Evolutionary conservation across 2,113 vertebrate species (phyloP).

Genomic region (Catharus bicknelli): DNA sequence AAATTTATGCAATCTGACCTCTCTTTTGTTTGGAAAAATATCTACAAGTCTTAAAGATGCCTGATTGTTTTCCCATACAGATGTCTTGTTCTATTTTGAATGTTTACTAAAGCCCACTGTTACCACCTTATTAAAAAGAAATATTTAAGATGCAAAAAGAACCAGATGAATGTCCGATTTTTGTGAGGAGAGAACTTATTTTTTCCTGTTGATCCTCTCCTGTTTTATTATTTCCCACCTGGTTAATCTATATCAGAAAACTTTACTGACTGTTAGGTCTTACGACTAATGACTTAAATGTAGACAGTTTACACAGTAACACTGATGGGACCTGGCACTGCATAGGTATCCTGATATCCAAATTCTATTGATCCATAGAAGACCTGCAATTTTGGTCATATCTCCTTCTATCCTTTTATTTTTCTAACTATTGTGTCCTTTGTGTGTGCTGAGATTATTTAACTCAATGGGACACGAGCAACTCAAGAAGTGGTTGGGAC

Average conservation of each 20-base stretch:
- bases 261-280: not conserved
- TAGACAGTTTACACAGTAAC: not conserved
- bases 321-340: not conserved
- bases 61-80: not conserved
- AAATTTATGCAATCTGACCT: not conserved
- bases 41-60: not conserved
- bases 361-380: not conserved
- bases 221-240: not conserved
- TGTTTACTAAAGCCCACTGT: not conserved
- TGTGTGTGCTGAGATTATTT: not conserved
- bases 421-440: not conserved
- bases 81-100: not conserved
- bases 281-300: not conserved
- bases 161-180: not conserved
- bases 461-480: not conserved
- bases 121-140: not conserved
- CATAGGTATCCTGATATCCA: not conserved
- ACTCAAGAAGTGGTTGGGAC: not conserved
- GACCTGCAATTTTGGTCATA: not conserved
- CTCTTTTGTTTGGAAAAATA: not conserved
- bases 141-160: not conserved
- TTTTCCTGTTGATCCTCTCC: not conserved
- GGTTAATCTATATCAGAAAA: not conserved
- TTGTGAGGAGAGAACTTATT: not conserved
- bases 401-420: not conserved